Percentiles rank a stretch among this genome's conserved stretches.
These are phyloP conservation scores for Drosophila lacicola DNA, from an alignment of 2,888 invertebrate genomes.

Conservation along the genomic window DNA sequence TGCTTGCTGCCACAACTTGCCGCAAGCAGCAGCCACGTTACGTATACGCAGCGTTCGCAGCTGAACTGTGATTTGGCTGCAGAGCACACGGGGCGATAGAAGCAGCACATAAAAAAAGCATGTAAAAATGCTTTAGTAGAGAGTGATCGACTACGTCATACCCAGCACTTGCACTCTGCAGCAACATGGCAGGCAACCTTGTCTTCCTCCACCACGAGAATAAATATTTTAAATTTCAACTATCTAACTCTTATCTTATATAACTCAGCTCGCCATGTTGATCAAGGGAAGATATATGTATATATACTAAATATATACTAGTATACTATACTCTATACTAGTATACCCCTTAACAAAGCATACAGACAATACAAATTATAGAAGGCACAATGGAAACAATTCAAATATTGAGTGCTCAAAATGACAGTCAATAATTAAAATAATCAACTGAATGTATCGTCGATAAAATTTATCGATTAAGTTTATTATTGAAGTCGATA, in stretches of 20 bases:
- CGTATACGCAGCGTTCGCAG: slow-evolving; percentile 41
- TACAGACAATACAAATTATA: background rate
- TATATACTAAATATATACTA: too few species aligned
- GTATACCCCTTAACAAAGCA: too few species aligned
- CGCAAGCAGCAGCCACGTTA: slow-evolving; percentile 25
- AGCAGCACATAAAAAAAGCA: background rate
- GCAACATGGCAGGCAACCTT: too few species aligned
- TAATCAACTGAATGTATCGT: background rate
- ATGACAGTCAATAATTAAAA: too few species aligned
- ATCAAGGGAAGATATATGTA: too few species aligned
- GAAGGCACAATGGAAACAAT: slow-evolving; percentile 2
- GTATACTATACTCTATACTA: too few species aligned
- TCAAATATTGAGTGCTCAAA: slow-evolving; percentile 1
- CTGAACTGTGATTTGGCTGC: slow-evolving; percentile 43
- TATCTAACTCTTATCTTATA: too few species aligned
- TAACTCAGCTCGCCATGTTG: too few species aligned
- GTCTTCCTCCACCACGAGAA: too few species aligned
- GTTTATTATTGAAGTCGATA: too few species aligned
- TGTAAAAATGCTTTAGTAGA: background rate
- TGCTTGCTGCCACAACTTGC: slow-evolving; percentile 20
- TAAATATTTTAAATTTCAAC: too few species aligned
- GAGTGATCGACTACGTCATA: background rate
- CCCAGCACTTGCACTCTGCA: background rate
- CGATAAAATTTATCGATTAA: background rate
- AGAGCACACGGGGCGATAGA: background rate